Percentiles rank a stretch among this genome's conserved stretches.
phyloP scores from a whole-genome alignment of 2,113 vertebrate species.

The Lonchura striata region DNA sequence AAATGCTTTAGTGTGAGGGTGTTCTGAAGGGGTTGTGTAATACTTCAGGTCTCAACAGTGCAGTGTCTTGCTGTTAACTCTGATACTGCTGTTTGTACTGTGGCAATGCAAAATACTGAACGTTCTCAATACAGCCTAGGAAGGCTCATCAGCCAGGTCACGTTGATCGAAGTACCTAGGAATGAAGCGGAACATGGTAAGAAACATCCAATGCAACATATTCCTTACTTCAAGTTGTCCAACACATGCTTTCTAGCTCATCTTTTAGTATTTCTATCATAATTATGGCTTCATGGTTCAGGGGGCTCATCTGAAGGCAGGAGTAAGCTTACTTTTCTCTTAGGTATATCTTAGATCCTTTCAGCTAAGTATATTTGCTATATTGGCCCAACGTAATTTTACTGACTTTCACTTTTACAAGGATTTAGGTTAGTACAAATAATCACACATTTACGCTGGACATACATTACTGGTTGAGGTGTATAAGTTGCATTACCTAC shows the following conservation, averaged over 20 bases:
- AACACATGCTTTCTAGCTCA: neutral
- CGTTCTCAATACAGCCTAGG: slow-evolving; percentile 20
- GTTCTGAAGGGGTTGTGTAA: neutral
- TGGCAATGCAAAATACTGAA: neutral
- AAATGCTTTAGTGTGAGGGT: neutral
- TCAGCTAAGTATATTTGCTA: neutral
- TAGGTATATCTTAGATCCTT: neutral
- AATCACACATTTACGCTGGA: neutral
- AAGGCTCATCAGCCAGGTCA: slow-evolving; percentile 88
- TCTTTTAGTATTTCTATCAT: neutral
- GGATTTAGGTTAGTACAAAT: neutral
- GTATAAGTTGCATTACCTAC: slow-evolving; percentile 78
- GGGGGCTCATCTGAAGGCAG: neutral
- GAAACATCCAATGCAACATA: neutral
- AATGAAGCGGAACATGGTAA: neutral
- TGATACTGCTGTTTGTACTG: neutral
- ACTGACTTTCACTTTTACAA: neutral
- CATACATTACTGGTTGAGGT: neutral
- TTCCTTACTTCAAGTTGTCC: neutral
- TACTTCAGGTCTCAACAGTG: neutral
- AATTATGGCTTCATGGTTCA: neutral
- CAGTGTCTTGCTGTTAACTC: neutral
- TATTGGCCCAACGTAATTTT: neutral
- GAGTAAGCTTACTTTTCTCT: neutral
- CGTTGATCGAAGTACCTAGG: slow-evolving; percentile 93